phyloP scores from a whole-genome alignment of 2,113 vertebrate species.

The Gorsachius goisagi region DNA sequence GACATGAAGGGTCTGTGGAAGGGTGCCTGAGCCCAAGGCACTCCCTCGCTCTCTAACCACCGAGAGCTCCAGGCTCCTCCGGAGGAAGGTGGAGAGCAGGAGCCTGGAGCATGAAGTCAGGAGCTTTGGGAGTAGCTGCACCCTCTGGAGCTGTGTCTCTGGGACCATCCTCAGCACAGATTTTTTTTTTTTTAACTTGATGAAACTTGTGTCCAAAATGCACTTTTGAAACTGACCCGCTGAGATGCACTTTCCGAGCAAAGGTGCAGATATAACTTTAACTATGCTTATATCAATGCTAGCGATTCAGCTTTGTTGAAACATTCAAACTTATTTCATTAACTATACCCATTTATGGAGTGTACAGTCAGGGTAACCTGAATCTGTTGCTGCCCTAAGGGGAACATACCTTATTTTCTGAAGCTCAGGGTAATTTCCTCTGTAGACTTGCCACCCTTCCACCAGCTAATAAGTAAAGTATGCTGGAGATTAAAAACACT shows the following conservation, averaged over 20 bases:
- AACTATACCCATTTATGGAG: background rate
- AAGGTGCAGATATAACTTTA: background rate
- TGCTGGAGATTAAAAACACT: slow-evolving; percentile 36
- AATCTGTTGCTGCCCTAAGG: slow-evolving; percentile 16
- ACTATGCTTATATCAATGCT: background rate
- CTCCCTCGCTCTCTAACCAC: background rate
- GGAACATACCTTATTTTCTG: slow-evolving; percentile 43
- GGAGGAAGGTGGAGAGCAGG: background rate
- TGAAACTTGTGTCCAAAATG: background rate
- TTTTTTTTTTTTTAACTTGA: background rate
- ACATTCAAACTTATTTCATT: background rate
- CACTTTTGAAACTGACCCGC: background rate
- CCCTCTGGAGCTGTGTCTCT: background rate
- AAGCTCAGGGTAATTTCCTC: slow-evolving; percentile 49
- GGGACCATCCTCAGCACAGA: background rate
- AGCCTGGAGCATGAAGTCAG: background rate
- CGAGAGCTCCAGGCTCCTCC: background rate
- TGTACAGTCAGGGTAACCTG: background rate
- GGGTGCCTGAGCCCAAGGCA: background rate
- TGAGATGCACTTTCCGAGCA: background rate
- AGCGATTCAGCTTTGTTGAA: background rate
- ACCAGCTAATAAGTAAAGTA: slow-evolving; percentile 17
- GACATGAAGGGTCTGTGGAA: background rate
- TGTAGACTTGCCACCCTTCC: background rate
- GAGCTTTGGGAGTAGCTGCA: background rate